These are phyloP conservation scores for Laticauda colubrina DNA, from an alignment of 2,113 vertebrate genomes.

Conservation along the genomic window DNA sequence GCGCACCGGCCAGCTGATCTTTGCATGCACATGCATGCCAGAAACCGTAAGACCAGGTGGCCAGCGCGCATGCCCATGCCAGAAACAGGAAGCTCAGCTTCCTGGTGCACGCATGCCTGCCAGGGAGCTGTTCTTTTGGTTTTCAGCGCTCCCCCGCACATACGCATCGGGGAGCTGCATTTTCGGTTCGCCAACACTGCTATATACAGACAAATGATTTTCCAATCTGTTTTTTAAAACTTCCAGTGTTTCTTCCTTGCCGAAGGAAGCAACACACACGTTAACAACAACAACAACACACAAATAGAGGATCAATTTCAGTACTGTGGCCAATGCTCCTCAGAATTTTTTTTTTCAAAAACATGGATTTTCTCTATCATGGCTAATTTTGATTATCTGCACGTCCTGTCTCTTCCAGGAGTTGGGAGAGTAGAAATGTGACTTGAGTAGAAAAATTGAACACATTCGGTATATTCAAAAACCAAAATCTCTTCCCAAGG, in stretches of 20 bases:
- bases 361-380: neutral
- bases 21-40: too few species aligned
- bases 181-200: too few species aligned
- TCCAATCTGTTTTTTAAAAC: too few species aligned
- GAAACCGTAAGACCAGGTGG: too few species aligned
- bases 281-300: neutral
- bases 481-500: slow-evolving; percentile 29
- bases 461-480: slow-evolving; percentile 46
- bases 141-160: too few species aligned
- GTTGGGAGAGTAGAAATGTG: neutral
- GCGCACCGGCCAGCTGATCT: too few species aligned
- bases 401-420: neutral
- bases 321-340: neutral
- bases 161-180: too few species aligned
- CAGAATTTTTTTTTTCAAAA: neutral
- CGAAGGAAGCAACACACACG: neutral
- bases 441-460: slow-evolving; percentile 36
- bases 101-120: too few species aligned
- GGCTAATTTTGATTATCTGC: neutral
- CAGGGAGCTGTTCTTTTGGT: too few species aligned
- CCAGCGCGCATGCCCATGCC: too few species aligned
- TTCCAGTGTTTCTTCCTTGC: neutral
- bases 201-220: too few species aligned
- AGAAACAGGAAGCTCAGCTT: too few species aligned
- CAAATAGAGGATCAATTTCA: neutral